These are phyloP conservation scores for Bujurquina vittata DNA, from an alignment of 2,113 vertebrate species.

Conservation along the genomic window DNA sequence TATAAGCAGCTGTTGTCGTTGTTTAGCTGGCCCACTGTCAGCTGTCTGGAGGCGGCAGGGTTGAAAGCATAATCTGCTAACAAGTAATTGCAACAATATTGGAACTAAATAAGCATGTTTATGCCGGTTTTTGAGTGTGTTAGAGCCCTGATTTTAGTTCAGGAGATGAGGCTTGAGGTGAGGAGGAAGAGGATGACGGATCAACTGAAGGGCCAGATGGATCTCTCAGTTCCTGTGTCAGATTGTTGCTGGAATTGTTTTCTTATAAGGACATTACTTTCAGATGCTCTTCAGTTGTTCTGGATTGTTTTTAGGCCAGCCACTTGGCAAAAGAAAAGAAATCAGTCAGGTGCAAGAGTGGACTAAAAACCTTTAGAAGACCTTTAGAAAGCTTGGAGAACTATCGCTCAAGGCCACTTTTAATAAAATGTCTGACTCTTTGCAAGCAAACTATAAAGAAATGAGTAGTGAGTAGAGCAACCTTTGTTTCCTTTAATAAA, in stretches of 20 bases:
- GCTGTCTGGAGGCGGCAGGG: no score
- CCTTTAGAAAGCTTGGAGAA: neutral
- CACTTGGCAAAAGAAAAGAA: neutral
- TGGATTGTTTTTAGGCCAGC: neutral
- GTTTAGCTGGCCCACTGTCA: no score
- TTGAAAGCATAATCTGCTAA: no score
- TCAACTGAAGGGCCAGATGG: neutral
- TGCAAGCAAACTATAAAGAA: neutral
- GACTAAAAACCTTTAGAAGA: neutral
- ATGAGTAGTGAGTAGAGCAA: neutral
- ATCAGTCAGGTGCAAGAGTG: neutral
- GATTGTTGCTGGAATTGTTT: neutral
- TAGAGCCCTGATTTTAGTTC: no score
- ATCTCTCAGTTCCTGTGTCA: neutral
- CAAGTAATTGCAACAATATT: no score
- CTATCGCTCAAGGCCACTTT: neutral
- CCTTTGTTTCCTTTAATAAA: neutral
- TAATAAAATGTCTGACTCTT: neutral
- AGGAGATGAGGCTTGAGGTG: no score
- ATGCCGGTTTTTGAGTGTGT: no score
- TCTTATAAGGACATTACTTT: no score
- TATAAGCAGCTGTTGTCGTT: no score
- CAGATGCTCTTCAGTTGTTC: no score
- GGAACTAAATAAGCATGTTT: no score
- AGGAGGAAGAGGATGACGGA: neutral